phyloP scores from a whole-genome alignment of 2,888 invertebrate species.

The Drosophila diplacantha region DNA sequence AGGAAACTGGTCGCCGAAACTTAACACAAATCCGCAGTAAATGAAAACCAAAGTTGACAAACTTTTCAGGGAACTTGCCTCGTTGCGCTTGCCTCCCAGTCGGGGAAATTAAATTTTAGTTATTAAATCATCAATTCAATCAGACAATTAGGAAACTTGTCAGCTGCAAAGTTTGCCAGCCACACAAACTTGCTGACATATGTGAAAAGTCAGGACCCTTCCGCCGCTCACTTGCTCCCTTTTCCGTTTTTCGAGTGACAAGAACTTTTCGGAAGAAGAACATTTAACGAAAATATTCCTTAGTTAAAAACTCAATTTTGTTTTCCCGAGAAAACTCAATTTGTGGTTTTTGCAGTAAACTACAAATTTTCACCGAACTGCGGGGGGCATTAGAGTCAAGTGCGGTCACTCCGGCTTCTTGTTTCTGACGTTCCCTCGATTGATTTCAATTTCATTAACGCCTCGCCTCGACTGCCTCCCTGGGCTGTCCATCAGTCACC shows the following conservation, averaged over 20 bases:
- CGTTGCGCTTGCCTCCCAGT: constrained; percentile 19
- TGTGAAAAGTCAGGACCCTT: constrained; percentile 41
- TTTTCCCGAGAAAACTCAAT: constrained; percentile 53
- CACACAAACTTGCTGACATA: constrained; percentile 61
- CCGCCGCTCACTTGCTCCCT: constrained; percentile 5
- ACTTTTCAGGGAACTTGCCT: constrained; percentile 46
- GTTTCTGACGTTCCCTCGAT: constrained; percentile 25
- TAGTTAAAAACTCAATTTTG: constrained; percentile 47
- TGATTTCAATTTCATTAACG: constrained; percentile 72
- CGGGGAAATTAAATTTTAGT: constrained; percentile 73
- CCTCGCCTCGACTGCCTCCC: constrained; percentile 33
- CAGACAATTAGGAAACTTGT: constrained; percentile 76
- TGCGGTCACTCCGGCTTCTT: constrained; percentile 26
- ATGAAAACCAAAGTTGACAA: constrained; percentile 60
- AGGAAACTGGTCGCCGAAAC: constrained; percentile 37
- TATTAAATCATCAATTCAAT: constrained; percentile 77
- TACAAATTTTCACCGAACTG: constrained; percentile 25
- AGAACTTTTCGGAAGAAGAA: constrained; percentile 45
- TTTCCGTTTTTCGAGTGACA: constrained; percentile 39
- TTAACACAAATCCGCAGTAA: constrained; percentile 57
- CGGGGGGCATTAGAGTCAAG: constrained; percentile 7
- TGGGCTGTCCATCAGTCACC: background rate
- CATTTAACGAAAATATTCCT: constrained; percentile 42
- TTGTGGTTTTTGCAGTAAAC: constrained; percentile 50
- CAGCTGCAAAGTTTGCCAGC: constrained; percentile 57